Conservation (phyloP, 1,140 invertebrate species). For the Zaprionus vittiger region DNA sequence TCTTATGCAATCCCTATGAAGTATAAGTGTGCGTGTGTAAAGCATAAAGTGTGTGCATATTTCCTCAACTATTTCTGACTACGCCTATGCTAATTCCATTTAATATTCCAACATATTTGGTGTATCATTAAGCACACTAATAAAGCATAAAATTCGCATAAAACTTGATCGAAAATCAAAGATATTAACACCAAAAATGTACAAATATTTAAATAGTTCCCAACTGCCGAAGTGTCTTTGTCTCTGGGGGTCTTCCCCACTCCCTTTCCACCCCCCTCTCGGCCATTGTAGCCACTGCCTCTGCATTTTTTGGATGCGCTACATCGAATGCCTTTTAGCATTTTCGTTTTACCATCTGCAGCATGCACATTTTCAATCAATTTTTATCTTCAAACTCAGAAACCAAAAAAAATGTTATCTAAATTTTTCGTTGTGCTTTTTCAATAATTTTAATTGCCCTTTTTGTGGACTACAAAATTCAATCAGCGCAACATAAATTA, state of each 20-base stretch:
- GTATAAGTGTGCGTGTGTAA: neutral
- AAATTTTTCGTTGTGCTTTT: conserved; percentile 50
- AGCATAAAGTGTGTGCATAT: neutral
- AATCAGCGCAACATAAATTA: conserved; percentile 77
- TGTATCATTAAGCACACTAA: conserved; percentile 8
- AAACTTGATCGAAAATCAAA: conserved; percentile 19
- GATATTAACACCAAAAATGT: conserved; percentile 15
- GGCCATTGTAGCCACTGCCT: neutral
- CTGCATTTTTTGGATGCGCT: conserved; percentile 9
- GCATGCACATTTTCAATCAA: conserved; percentile 40
- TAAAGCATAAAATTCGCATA: conserved; percentile 44
- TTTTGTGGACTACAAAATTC: conserved; percentile 70
- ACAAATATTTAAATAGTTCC: conserved; percentile 8
- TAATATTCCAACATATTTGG: conserved; percentile 5
- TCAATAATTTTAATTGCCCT: conserved; percentile 76
- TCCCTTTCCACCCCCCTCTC: neutral
- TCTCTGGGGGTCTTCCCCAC: neutral
- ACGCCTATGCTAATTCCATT: neutral
- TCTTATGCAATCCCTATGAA: neutral
- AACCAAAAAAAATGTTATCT: conserved; percentile 29
- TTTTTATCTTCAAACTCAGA: conserved; percentile 16
- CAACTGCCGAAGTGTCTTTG: neutral
- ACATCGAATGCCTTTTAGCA: conserved; percentile 57
- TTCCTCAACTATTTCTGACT: neutral
- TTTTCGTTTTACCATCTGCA: conserved; percentile 53